These are phyloP conservation scores for Lasioglossum malachurum DNA, from an alignment of 2,888 invertebrate species.

Conservation along the genomic window DNA sequence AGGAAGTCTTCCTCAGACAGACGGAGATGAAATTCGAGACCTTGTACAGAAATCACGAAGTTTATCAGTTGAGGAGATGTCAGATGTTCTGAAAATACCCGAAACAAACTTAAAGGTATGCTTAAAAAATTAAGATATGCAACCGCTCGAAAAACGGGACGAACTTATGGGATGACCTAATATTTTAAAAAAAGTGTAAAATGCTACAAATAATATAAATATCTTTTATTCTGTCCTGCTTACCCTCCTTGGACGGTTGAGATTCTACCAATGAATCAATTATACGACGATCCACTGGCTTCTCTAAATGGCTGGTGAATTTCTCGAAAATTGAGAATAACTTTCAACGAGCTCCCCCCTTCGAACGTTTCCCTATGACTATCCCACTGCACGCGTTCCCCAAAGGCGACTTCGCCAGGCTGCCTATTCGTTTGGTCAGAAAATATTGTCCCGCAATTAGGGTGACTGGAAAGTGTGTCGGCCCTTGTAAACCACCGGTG, in stretches of 20 bases:
- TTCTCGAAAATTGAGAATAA: neutral
- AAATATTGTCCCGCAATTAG: conserved; percentile 57
- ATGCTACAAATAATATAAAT: too few species aligned
- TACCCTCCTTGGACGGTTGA: neutral
- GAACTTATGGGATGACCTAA: too few species aligned
- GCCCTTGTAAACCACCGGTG: conserved; percentile 28
- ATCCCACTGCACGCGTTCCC: neutral
- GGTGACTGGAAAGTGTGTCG: conserved; percentile 38
- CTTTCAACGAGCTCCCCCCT: neutral
- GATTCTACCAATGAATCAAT: neutral
- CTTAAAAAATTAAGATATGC: too few species aligned
- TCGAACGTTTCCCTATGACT: neutral
- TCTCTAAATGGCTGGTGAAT: neutral
- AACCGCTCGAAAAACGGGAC: too few species aligned
- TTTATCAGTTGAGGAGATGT: too few species aligned
- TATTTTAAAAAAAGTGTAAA: too few species aligned
- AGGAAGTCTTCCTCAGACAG: too few species aligned
- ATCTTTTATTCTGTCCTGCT: neutral
- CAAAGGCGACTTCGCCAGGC: neutral
- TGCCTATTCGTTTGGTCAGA: conserved; percentile 25
- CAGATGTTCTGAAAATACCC: too few species aligned
- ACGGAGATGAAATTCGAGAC: too few species aligned
- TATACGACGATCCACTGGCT: neutral
- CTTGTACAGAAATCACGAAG: too few species aligned
- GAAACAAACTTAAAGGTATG: too few species aligned